phyloP scores from a whole-genome alignment of 1,140 invertebrate genomes.

The Zeugodacus cucurbitae region DNA sequence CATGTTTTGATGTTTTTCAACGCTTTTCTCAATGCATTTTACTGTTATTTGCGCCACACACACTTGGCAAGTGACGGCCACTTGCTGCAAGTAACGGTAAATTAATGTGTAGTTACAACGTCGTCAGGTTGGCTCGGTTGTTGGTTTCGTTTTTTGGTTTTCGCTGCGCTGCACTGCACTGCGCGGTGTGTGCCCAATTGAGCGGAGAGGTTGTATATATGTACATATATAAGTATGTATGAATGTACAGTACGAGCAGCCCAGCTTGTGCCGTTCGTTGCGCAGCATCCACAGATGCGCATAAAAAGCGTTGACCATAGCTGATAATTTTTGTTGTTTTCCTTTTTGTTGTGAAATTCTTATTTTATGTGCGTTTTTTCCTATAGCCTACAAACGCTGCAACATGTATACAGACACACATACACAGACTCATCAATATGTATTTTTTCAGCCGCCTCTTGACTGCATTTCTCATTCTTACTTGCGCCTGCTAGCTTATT shows the following conservation, averaged over 20 bases:
- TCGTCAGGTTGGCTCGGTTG: not conserved
- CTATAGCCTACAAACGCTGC: not conserved
- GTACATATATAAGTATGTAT: too few relatives aligned
- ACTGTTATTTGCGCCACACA: not conserved
- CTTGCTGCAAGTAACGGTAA: slow-evolving; percentile 40
- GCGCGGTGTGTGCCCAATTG: not conserved
- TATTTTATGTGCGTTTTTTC: not conserved
- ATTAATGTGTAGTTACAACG: slow-evolving; percentile 30
- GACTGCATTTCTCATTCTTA: not conserved
- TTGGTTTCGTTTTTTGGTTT: not conserved
- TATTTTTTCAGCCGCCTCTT: too few relatives aligned
- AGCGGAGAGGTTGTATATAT: not conserved
- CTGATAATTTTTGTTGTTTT: not conserved
- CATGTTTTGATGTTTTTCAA: too few relatives aligned
- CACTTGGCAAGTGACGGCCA: not conserved
- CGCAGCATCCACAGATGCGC: not conserved
- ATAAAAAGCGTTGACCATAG: not conserved
- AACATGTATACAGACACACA: not conserved
- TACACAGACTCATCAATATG: not conserved
- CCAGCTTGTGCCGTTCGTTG: not conserved
- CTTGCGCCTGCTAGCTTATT: not conserved
- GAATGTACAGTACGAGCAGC: not conserved
- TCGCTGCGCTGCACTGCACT: not conserved
- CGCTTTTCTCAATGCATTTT: not conserved
- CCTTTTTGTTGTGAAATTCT: not conserved